Percentiles rank a stretch among this genome's conserved stretches.
Conservation (phyloP, 2,888 invertebrate species). For the Diarsia mendica region DNA sequence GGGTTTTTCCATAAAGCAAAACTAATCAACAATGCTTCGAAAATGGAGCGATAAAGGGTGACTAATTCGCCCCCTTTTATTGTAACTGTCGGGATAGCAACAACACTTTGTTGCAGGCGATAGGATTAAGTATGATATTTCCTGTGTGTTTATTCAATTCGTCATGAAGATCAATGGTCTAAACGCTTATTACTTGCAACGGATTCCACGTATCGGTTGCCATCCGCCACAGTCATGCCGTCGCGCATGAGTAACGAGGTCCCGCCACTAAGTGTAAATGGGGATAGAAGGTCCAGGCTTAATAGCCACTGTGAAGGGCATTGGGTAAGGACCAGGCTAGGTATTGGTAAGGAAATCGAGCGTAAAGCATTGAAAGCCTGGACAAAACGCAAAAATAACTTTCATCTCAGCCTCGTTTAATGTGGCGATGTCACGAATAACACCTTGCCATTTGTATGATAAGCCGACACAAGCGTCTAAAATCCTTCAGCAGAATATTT, state of each 20-base stretch:
- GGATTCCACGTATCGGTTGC: conserved; percentile 77
- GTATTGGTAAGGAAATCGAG: not conserved
- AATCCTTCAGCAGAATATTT: not conserved
- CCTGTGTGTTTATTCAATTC: conserved; percentile 29
- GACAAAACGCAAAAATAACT: not conserved
- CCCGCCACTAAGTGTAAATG: conserved; percentile 47
- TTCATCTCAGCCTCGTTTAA: not conserved
- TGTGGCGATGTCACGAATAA: not conserved
- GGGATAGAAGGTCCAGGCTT: conserved; percentile 57
- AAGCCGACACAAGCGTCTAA: not conserved
- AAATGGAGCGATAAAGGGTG: conserved; percentile 17
- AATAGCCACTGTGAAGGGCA: conserved; percentile 33
- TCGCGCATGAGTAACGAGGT: conserved; percentile 82
- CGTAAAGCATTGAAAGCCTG: not conserved
- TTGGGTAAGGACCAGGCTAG: not conserved
- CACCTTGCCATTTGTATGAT: not conserved
- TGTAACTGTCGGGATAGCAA: not conserved
- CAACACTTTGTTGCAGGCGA: not conserved
- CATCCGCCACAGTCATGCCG: conserved; percentile 78
- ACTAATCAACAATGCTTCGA: conserved; percentile 1
- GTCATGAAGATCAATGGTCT: conserved; percentile 29
- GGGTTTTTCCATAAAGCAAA: not conserved
- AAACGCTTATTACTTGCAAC: conserved; percentile 69
- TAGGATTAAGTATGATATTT: conserved; percentile 27
- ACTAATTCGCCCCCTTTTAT: conserved; percentile 1